phyloP scores from a whole-genome alignment of 1,140 invertebrate genomes.

The Apocrypta bakeri region DNA sequence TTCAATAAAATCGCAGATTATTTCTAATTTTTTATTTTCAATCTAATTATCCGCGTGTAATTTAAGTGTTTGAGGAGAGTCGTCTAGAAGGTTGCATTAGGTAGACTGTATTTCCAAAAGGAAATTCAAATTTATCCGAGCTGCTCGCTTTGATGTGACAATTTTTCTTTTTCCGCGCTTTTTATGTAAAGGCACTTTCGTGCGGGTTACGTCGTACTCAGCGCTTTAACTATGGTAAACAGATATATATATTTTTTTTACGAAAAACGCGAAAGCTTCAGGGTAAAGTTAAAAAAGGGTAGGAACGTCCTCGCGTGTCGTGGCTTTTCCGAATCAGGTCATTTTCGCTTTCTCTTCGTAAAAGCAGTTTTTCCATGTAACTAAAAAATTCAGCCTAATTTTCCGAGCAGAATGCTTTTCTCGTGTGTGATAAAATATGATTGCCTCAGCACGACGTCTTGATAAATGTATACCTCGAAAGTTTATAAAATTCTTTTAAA shows the following conservation, averaged over 20 bases:
- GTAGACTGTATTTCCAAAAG: too few species aligned
- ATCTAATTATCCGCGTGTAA: too few species aligned
- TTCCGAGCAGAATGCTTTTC: not conserved
- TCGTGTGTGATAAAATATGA: not conserved
- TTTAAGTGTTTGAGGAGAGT: too few species aligned
- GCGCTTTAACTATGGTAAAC: not conserved
- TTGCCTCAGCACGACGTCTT: not conserved
- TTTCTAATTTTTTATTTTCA: too few species aligned
- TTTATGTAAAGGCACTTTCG: too few species aligned
- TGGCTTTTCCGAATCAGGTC: not conserved
- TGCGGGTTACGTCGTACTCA: too few species aligned
- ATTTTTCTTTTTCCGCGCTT: too few species aligned
- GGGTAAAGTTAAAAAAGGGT: not conserved
- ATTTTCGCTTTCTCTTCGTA: not conserved
- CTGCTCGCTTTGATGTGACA: too few species aligned
- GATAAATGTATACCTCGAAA: not conserved
- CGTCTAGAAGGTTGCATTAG: too few species aligned
- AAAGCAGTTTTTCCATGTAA: not conserved
- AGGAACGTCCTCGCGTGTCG: not conserved
- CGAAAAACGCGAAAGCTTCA: not conserved
- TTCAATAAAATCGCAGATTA: too few species aligned
- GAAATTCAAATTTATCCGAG: too few species aligned
- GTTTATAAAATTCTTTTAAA: not conserved
- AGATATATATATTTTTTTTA: not conserved
- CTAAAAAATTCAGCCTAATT: not conserved